Conservation (phyloP, 2,797 vertebrate genomes). For the Zalophus californianus region DNA sequence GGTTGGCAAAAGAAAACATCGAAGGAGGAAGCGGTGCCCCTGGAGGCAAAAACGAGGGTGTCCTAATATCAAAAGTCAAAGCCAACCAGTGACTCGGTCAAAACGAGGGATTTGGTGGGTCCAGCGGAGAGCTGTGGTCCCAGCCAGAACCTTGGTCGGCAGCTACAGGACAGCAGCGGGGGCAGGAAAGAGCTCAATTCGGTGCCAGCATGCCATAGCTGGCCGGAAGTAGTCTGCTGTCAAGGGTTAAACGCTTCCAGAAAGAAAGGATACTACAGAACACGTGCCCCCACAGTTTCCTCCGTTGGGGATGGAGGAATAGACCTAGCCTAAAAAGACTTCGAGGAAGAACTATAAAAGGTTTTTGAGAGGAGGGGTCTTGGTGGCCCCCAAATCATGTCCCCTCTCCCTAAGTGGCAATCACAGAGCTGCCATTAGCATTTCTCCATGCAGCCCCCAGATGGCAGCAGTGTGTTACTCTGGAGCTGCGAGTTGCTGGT, state of each 20-base stretch:
- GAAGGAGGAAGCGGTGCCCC: neutral
- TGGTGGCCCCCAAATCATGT: neutral
- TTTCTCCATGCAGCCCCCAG: constrained; percentile 40
- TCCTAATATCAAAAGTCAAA: constrained; percentile 33
- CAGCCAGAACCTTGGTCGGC: neutral
- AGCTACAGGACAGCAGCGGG: neutral
- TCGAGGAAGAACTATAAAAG: constrained; percentile 21
- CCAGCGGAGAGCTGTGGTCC: neutral
- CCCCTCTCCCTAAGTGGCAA: neutral
- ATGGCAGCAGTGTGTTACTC: constrained; percentile 65
- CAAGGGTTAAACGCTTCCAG: neutral
- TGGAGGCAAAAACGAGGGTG: neutral
- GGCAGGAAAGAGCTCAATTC: neutral
- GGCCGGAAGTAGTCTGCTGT: neutral
- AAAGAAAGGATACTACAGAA: constrained; percentile 16
- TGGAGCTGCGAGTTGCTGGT: neutral
- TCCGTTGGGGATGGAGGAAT: neutral
- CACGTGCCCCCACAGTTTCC: neutral
- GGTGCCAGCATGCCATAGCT: neutral
- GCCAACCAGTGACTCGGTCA: neutral
- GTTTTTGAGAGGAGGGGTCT: neutral
- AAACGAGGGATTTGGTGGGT: constrained; percentile 31
- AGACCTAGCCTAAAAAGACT: neutral
- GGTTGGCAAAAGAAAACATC: neutral
- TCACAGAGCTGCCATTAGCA: neutral